Base-by-base conservation (phyloP, 2,888 invertebrate species). In the Villa cingulata region DNA sequence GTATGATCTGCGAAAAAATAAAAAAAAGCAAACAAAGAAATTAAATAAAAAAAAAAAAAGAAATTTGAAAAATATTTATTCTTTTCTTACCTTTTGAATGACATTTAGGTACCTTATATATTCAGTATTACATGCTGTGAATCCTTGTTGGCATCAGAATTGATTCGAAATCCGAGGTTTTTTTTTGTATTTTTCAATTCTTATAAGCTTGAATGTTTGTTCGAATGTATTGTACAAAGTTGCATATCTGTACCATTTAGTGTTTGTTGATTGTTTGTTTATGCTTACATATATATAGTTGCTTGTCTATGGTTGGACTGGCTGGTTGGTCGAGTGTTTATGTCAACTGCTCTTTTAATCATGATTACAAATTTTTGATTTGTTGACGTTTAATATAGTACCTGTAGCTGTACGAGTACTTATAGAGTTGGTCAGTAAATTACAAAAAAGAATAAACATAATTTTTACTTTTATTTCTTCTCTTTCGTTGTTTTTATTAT, bases 311-410 rank as follows among this genome's bases (percentile, higher is more conserved):
- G 18, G 41, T 15, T 29, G 36, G 41, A 37, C 23, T 41, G 18
- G 41, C n/a, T 29, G 36, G 41, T 41, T 34, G 32, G 46, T 37
- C 19, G 40, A 40, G 34, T 41, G 45, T 44, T 45, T 48, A 41
- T 45, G 48, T 48, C 48, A 48, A 48, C 48, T 48, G 41, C 32
- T 37, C 29, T n/a, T n/a, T 18, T 23, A 45, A 48, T 48, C 45
- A 41, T 37, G 48, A 48, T 48, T 44, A 45, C 29, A 37, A 18
- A 23, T 19, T 37, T 48, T 48, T 48, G 48, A 48, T 45, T 48
- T 48, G 48, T 45, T 45, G 45, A 45, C 41, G 41, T 32, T 44
- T 39, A 37, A 16, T 36, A 18, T 23, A 20, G 37, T 37, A 20
- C 34, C 12, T 43, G 41, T 27, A 41, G 7, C 5, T 23, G 23